Conservation (phyloP, 2,113 vertebrate species). For the Xenopus borealis region DNA sequence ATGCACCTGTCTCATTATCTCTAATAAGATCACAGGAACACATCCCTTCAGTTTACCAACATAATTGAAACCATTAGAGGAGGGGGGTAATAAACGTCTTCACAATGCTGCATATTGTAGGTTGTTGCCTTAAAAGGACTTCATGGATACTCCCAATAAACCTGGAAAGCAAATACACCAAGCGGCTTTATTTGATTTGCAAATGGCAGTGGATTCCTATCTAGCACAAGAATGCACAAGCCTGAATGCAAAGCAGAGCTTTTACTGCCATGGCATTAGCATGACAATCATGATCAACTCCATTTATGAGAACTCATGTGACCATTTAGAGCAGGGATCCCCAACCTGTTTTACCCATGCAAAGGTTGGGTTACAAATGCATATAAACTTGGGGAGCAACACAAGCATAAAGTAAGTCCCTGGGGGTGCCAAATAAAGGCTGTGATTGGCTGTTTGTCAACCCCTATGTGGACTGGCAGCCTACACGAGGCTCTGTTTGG, state of each 20-base stretch:
- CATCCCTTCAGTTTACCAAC: constrained; percentile 63
- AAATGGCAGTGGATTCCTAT: neutral
- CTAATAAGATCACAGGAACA: constrained; percentile 52
- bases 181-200: neutral
- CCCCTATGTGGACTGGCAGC: too few relatives aligned
- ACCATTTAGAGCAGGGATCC: too few relatives aligned
- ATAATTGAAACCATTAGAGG: constrained; percentile 56
- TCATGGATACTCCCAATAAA: neutral
- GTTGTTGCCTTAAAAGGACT: neutral
- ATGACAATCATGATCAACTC: too few relatives aligned
- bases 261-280: too few relatives aligned
- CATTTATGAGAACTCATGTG: too few relatives aligned
- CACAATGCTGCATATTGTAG: neutral
- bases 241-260: neutral
- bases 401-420: too few relatives aligned
- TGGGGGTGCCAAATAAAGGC: too few relatives aligned
- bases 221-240: neutral
- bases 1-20: constrained; percentile 64
- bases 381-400: too few relatives aligned
- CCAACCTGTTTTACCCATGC: too few relatives aligned
- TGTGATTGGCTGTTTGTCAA: too few relatives aligned
- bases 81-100: neutral
- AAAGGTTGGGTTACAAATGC: too few relatives aligned
- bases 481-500: too few relatives aligned
- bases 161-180: neutral